These are phyloP conservation scores for Oreocharis arfaki DNA, from an alignment of 2,113 vertebrate species.

Conservation along the genomic window DNA sequence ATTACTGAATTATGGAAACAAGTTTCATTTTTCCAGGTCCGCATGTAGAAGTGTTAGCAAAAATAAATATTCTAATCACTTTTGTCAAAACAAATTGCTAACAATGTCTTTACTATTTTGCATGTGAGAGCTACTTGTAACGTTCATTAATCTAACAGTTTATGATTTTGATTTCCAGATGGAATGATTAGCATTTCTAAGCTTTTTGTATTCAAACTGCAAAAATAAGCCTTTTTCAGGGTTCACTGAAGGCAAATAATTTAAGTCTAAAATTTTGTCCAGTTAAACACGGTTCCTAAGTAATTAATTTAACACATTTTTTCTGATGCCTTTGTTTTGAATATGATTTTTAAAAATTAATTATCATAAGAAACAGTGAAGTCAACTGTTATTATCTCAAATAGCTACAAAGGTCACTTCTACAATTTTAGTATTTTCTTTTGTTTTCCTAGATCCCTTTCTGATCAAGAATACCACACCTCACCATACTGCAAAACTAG, in stretches of 20 bases:
- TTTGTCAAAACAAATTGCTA: conserved; percentile 66
- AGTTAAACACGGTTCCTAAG: not conserved
- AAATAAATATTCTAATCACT: conserved; percentile 67
- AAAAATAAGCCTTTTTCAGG: conserved; percentile 62
- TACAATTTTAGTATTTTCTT: not conserved
- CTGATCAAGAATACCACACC: not conserved
- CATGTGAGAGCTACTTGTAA: conserved; percentile 41
- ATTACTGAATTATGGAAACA: conserved; percentile 44
- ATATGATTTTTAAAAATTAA: not conserved
- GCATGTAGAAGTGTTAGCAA: conserved; percentile 31
- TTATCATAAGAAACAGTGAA: not conserved
- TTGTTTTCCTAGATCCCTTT: not conserved
- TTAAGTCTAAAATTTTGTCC: conserved; percentile 33
- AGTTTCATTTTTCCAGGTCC: conserved; percentile 31
- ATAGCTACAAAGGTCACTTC: not conserved
- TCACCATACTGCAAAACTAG: not conserved
- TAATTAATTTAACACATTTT: conserved; percentile 1
- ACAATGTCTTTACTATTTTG: conserved; percentile 58
- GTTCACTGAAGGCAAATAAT: conserved; percentile 57
- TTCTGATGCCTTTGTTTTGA: not conserved
- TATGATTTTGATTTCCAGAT: conserved; percentile 69
- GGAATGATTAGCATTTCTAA: conserved; percentile 64
- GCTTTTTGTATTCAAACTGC: conserved; percentile 50
- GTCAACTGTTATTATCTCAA: not conserved
- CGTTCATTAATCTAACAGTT: conserved; percentile 66